Evolutionary conservation across 2,113 vertebrate genomes (phyloP).

Genomic region (Zosterops pallidus): DNA sequence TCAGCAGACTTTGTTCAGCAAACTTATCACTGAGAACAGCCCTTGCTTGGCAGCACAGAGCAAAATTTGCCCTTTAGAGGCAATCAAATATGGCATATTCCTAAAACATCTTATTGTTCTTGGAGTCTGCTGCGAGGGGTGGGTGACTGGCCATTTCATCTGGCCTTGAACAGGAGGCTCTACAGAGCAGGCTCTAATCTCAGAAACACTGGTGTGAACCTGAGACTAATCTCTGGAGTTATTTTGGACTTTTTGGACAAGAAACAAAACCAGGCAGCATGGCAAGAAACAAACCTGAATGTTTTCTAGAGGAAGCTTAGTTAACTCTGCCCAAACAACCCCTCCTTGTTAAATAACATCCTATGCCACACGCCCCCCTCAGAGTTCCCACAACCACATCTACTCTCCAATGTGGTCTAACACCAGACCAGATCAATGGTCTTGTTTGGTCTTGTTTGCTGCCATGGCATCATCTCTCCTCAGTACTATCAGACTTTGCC

Average conservation of each 20-base stretch:
- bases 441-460: background rate
- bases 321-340: background rate
- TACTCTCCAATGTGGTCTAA: background rate
- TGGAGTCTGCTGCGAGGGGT: background rate
- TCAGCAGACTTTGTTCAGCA: conserved; percentile 4
- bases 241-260: background rate
- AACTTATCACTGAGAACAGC: conserved; percentile 46
- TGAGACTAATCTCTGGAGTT: background rate
- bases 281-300: background rate
- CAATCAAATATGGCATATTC: background rate
- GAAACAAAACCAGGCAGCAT: background rate
- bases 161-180: background rate
- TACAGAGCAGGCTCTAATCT: background rate
- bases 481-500: background rate
- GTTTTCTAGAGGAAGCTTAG: background rate
- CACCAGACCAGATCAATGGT: background rate
- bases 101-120: conserved; percentile 52
- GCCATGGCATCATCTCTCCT: background rate
- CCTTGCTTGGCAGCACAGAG: conserved; percentile 28
- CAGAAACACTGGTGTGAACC: background rate
- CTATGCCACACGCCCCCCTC: background rate
- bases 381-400: background rate
- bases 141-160: background rate
- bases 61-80: conserved; percentile 55
- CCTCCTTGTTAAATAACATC: background rate